Percentiles rank a stretch among this genome's conserved stretches.
Conservation (phyloP, 2,888 invertebrate species). For the Pediacus dermestoides region DNA sequence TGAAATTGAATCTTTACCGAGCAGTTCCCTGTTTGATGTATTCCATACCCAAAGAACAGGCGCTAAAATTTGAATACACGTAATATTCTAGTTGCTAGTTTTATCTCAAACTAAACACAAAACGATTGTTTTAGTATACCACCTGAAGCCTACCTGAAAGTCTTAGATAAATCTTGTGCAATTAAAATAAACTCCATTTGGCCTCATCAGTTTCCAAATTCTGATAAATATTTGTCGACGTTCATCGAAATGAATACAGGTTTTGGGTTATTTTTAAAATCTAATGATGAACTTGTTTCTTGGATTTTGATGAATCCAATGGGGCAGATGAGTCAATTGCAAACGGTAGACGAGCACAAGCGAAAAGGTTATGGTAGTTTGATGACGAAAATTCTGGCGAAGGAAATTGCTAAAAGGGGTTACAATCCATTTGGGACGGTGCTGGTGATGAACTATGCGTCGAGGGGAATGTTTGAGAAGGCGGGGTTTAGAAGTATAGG, state of each 20-base stretch:
- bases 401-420: not conserved
- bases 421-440: not conserved
- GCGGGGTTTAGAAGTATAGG: not conserved
- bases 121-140: no score
- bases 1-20: no score
- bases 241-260: conserved; percentile 10
- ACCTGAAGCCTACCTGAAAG: not conserved
- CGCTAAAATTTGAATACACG: not conserved
- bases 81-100: not conserved
- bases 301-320: not conserved
- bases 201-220: not conserved
- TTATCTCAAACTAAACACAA: no score
- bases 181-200: conserved; percentile 1
- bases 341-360: conserved; percentile 15
- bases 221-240: not conserved
- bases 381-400: not conserved
- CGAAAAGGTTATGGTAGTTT: conserved; percentile 9
- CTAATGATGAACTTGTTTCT: conserved; percentile 5
- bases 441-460: not conserved
- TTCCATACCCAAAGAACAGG: not conserved
- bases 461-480: not conserved
- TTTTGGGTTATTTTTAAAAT: conserved; percentile 4
- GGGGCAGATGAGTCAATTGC: not conserved
- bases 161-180: not conserved
- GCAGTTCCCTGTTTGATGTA: not conserved